Evolutionary conservation across 2,113 vertebrate species (phyloP).

Genomic region (Trichomycterus rosablanca): DNA sequence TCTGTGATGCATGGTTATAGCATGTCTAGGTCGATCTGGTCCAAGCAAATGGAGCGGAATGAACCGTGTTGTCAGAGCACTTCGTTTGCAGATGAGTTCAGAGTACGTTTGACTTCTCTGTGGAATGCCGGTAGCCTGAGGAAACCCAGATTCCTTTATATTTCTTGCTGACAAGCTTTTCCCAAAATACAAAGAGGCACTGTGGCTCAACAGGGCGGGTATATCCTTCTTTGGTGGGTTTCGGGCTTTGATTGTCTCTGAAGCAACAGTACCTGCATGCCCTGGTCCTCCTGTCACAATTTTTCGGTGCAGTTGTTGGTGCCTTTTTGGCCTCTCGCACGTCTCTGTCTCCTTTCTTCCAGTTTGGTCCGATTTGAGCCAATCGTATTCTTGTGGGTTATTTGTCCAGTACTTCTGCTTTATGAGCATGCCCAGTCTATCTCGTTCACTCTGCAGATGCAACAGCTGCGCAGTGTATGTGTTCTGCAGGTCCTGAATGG

Average conservation of each 20-base stretch:
- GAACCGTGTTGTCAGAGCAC: conserved; percentile 25
- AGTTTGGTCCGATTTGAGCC: neutral
- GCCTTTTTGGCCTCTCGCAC: no score
- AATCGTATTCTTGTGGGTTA: conserved; percentile 43
- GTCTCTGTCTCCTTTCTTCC: no score
- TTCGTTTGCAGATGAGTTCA: conserved; percentile 50
- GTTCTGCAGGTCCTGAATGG: conserved; percentile 57
- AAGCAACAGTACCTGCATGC: neutral
- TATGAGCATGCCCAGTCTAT: conserved; percentile 62
- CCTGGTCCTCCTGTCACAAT: neutral
- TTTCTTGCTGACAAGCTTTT: neutral
- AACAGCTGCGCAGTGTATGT: conserved; percentile 53
- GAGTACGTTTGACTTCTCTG: no score
- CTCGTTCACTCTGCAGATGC: conserved; percentile 59
- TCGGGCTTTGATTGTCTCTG: neutral
- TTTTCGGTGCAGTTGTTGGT: no score
- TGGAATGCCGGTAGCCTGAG: no score
- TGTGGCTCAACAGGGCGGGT: conserved; percentile 55
- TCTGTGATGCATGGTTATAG: conserved; percentile 8
- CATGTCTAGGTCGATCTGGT: conserved; percentile 39
- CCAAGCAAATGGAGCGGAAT: conserved; percentile 51
- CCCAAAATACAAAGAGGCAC: conserved; percentile 42
- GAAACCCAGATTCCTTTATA: neutral
- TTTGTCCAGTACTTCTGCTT: conserved; percentile 62
- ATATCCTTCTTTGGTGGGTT: no score